Conservation (phyloP, 2,888 invertebrate species). For the Xanthia icteritia region DNA sequence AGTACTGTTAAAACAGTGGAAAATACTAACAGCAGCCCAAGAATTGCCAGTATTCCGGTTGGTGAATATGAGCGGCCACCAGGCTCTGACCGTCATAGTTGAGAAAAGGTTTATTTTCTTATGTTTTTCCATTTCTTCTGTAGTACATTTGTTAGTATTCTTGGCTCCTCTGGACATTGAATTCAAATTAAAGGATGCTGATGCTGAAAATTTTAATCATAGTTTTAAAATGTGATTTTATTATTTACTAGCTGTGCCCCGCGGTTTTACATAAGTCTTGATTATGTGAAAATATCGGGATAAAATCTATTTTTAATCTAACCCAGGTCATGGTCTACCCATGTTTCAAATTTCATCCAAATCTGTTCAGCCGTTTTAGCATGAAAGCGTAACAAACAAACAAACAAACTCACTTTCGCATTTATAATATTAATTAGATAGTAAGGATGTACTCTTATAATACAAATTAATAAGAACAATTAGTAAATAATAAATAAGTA, state of each 20-base stretch:
- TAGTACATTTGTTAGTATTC: slow-evolving; percentile 84
- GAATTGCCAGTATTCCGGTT: slow-evolving; percentile 66
- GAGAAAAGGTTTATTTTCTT: slow-evolving; percentile 92
- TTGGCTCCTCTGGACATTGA: slow-evolving; percentile 88
- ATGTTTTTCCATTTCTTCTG: slow-evolving; percentile 81
- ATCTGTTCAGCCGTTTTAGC: too few relatives aligned
- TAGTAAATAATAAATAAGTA: too few relatives aligned
- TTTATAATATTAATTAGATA: too few relatives aligned
- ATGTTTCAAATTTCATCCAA: too few relatives aligned
- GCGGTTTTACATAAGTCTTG: too few relatives aligned
- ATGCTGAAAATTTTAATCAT: slow-evolving; percentile 47
- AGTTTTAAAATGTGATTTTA: not conserved
- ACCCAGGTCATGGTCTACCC: too few relatives aligned
- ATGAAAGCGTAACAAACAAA: too few relatives aligned
- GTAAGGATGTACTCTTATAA: too few relatives aligned
- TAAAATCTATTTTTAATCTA: too few relatives aligned
- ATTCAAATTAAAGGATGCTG: slow-evolving; percentile 60
- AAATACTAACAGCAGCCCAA: slow-evolving; percentile 68
- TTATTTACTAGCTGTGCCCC: not conserved
- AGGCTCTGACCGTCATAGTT: slow-evolving; percentile 90
- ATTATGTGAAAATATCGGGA: too few relatives aligned
- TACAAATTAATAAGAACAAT: too few relatives aligned
- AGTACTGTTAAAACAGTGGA: not conserved
- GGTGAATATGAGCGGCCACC: slow-evolving; percentile 92
- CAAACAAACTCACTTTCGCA: too few relatives aligned